Base-by-base conservation (phyloP, 2,888 invertebrate species). In the Caenorhabditis uteleia region DNA sequence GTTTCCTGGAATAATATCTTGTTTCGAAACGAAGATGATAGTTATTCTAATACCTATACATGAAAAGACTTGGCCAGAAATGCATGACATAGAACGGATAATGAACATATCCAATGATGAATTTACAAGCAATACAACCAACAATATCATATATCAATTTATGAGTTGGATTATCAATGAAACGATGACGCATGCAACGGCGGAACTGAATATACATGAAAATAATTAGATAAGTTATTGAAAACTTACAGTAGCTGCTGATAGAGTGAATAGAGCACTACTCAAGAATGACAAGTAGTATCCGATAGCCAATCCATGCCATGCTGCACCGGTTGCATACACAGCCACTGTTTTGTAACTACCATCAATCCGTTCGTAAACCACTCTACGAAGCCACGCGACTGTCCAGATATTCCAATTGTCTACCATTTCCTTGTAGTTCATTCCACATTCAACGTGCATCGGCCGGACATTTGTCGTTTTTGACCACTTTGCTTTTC, bases 401-500 rank as follows among this genome's bases (percentile, higher is more conserved):
- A 93, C 91, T 48, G 97, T 97, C 78, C 92, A 91, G 81, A 90
- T 91, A 85, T 98, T 98, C 97, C 97, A 98, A 62, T 90, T 88
- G 67, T 91, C 90, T 40, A 97, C 89, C 53, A 91, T 90, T 74
- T 91, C 89, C 82, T 91, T 91, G 83, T 95, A 88, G 86, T 91
- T 95, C 62, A 89, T 87, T 4, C 91, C 90, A 79, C 90, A 88
- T 91, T 95, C 95, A 84, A 95, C 92, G 75, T 89, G 88, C 64
- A 89, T 86, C 64, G 93, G 90, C 84, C 93, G 90, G 38, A 95
- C 91, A 84, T 95, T 97, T 38, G 93, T 91, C 82, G 92, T 88
- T 67, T 91, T 89, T 85, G 95, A 92, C 97, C 97, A 98, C 79
- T 89, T 89, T 2, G 90, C 87, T 45, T 87, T 86, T 33, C 91